Evolutionary conservation across 2,113 vertebrate species (phyloP).

Genomic region (Channa argus): DNA sequence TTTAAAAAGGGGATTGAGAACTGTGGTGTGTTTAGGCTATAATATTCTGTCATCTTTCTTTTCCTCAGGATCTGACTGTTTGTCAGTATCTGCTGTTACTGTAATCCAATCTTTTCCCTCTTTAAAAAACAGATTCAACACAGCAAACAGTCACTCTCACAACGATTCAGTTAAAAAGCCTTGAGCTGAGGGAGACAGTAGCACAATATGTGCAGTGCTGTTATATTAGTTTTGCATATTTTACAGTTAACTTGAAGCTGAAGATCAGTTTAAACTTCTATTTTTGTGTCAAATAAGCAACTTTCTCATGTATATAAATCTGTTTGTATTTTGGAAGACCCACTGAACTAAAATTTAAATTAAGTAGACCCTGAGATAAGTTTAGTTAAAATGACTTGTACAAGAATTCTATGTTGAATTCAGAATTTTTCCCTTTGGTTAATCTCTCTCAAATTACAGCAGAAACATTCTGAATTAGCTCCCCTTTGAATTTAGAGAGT

Average conservation of each 20-base stretch:
- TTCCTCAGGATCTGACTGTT: not conserved
- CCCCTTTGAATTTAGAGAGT: not conserved
- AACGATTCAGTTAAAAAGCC: not conserved
- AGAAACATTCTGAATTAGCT: slow-evolving; percentile 13
- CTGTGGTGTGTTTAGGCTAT: not conserved
- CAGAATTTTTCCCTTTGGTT: slow-evolving; percentile 11
- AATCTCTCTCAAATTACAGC: slow-evolving; percentile 7
- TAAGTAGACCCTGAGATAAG: not conserved
- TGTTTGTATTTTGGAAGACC: not conserved
- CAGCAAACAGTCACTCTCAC: not conserved
- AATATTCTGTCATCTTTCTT: not conserved
- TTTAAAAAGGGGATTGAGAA: too few relatives aligned
- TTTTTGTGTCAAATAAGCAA: slow-evolving; percentile 8
- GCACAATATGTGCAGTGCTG: too few relatives aligned
- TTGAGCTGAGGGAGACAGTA: too few relatives aligned
- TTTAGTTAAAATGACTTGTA: not conserved
- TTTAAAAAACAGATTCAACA: not conserved
- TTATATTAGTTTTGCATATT: too few relatives aligned
- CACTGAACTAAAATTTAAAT: slow-evolving; percentile 4
- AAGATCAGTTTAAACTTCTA: too few relatives aligned
- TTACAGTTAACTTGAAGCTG: too few relatives aligned
- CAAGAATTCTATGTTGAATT: not conserved
- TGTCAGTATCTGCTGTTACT: too few relatives aligned
- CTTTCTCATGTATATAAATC: not conserved
- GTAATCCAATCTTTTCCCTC: not conserved